A percentile compares a stretch with the other conserved stretches of the same genome.
Conservation (phyloP, 1,140 invertebrate species). For the Psilanteris sp. region DNA sequence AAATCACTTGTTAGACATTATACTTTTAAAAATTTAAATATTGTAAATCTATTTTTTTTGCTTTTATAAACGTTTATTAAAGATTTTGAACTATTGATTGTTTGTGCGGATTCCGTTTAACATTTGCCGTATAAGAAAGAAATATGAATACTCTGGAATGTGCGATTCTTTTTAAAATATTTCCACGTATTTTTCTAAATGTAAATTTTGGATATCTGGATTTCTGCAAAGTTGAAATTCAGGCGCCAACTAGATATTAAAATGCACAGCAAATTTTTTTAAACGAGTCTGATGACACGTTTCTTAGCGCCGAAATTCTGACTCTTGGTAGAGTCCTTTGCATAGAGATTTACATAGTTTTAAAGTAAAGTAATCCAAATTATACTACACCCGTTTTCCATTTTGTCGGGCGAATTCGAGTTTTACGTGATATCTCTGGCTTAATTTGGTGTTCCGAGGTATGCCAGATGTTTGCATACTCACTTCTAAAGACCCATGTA, state of each 20-base stretch:
- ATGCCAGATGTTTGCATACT: slow-evolving; percentile 40
- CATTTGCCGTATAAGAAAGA: too few species aligned
- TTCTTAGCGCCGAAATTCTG: slow-evolving; percentile 14
- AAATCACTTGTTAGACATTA: too few species aligned
- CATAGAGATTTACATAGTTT: slow-evolving; percentile 41
- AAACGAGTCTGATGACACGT: slow-evolving; percentile 10
- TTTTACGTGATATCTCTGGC: slow-evolving; percentile 42
- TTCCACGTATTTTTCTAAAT: too few species aligned
- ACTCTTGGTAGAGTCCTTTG: slow-evolving; percentile 12
- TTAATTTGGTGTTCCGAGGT: slow-evolving; percentile 28
- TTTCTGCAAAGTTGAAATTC: neutral
- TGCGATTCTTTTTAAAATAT: too few species aligned
- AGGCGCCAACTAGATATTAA: neutral
- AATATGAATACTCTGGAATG: too few species aligned
- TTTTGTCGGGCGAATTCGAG: slow-evolving; percentile 35
- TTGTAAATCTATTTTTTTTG: too few species aligned
- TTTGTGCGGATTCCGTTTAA: too few species aligned
- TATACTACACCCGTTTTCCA: slow-evolving; percentile 13
- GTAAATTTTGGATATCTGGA: too few species aligned
- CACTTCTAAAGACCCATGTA: slow-evolving; percentile 35
- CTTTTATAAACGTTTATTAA: too few species aligned
- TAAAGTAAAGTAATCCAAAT: slow-evolving; percentile 38
- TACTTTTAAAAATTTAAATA: too few species aligned
- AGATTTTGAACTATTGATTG: too few species aligned
- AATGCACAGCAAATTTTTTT: slow-evolving; percentile 11